Base-by-base conservation (phyloP, 2,888 invertebrate species). In the Heliothis peltigera region DNA sequence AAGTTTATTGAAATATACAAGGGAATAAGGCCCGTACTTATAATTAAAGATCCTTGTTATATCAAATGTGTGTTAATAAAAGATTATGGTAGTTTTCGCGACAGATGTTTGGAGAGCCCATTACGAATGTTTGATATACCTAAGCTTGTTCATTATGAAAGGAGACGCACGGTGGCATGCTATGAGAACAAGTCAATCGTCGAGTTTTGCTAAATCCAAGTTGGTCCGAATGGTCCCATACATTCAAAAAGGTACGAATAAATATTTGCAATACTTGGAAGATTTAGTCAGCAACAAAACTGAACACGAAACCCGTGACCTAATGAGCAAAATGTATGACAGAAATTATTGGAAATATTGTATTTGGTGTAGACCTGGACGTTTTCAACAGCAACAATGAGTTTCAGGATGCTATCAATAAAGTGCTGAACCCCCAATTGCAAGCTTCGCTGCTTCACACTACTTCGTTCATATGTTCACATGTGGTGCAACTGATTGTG, bases 41-140 rank as follows among this genome's bases (percentile, higher is more conserved):
- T 60, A 5, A 17, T 62, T 7, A 60, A 28, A 48, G 61, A 48
- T 18, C 60, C 42, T 1, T 28, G 61, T 17, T 28, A 48, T 0
- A 62, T 60, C 4, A 62, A 60, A 42, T 22, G 17, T 49, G 28
- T 62, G 12, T 42, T 43, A 22, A n/a, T n/a, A 1, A 60, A 17
- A 43, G 28, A 48, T 42, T 42, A 22, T 22, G n/a, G 49, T n/a
- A 32, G 12, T 28, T 61, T 61, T 32, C 12, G 2, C 0, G 42
- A 62, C 28, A 60, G 62, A n/a, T 62, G 62, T 42, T 2, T 60
- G 4, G 62, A 60, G 18, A 62, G 39, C 19, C 39, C 42, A 4
- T 0, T 28, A 2, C 47, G 47, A 18, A n/a, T 62, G 25, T 39
- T 39, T 19, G 48, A 21, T 7, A 62, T 42, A n/a, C n/a, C n/a